These are phyloP conservation scores for Myrmecophaga tridactyla DNA, from an alignment of 2,113 vertebrate species.

Conservation along the genomic window DNA sequence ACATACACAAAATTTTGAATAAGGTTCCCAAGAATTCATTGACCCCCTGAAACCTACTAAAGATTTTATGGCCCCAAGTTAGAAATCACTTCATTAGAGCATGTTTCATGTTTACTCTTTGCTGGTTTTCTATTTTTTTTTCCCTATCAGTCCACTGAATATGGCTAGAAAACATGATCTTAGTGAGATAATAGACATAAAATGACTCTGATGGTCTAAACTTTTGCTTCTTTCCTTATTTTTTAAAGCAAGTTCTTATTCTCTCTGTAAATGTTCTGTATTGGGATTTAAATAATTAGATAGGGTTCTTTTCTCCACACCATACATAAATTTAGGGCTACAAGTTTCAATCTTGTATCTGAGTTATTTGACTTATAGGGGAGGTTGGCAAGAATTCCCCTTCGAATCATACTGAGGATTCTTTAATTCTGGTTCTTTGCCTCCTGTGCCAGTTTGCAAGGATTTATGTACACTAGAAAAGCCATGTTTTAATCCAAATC, in stretches of 20 bases:
- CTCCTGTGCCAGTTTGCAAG: too few species aligned
- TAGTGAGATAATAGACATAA: neutral
- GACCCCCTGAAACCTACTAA: neutral
- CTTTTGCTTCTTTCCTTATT: neutral
- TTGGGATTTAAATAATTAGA: neutral
- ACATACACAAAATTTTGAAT: neutral
- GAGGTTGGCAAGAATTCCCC: neutral
- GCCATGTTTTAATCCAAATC: too few species aligned
- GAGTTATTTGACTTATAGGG: neutral
- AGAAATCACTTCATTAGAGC: neutral
- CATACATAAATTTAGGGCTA: neutral
- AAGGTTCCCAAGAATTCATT: neutral
- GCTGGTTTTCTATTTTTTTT: neutral
- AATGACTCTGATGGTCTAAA: neutral
- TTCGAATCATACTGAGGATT: neutral
- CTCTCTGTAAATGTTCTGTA: neutral
- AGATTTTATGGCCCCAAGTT: neutral
- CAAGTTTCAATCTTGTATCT: neutral
- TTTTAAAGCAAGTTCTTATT: conserved; percentile 12
- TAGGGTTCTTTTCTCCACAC: neutral
- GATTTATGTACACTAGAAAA: too few species aligned
- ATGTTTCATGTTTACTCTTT: neutral
- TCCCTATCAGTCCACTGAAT: too few species aligned
- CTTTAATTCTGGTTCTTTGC: neutral
- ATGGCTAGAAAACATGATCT: neutral